Conservation (phyloP, 2,797 vertebrate genomes). For the Harpagifer antarcticus region DNA sequence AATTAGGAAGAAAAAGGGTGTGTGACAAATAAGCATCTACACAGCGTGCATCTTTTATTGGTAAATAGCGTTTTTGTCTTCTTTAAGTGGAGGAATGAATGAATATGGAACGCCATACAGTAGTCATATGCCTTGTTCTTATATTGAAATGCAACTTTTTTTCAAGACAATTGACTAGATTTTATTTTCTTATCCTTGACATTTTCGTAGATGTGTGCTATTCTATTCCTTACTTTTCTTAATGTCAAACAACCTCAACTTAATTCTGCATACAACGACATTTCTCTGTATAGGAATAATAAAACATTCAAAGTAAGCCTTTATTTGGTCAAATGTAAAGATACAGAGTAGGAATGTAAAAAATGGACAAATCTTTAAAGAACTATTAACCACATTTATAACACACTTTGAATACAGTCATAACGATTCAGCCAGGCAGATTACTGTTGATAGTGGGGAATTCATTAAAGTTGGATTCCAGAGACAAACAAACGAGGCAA, state of each 20-base stretch:
- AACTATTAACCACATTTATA: not conserved
- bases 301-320: not conserved
- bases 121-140: too few relatives aligned
- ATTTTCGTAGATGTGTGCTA: conserved; percentile 22
- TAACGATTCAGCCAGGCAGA: not conserved
- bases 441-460: not conserved
- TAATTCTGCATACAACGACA: not conserved
- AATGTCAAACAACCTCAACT: conserved; percentile 13
- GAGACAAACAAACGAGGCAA: not conserved
- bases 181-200: conserved; percentile 19
- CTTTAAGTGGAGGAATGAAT: conserved; percentile 44
- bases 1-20: conserved; percentile 33
- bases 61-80: conserved; percentile 42
- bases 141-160: conserved; percentile 7
- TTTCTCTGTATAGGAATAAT: not conserved
- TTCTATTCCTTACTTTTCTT: conserved; percentile 5
- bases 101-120: too few relatives aligned
- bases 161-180: not conserved
- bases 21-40: conserved; percentile 47
- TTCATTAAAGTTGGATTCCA: not conserved
- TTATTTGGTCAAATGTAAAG: not conserved
- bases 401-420: not conserved
- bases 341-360: not conserved
- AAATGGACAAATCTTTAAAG: not conserved
- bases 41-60: conserved; percentile 39